A percentile compares a stretch with the other conserved stretches of the same genome.
Conservation (phyloP, 2,113 vertebrate species). For the Leuciscus idus region DNA sequence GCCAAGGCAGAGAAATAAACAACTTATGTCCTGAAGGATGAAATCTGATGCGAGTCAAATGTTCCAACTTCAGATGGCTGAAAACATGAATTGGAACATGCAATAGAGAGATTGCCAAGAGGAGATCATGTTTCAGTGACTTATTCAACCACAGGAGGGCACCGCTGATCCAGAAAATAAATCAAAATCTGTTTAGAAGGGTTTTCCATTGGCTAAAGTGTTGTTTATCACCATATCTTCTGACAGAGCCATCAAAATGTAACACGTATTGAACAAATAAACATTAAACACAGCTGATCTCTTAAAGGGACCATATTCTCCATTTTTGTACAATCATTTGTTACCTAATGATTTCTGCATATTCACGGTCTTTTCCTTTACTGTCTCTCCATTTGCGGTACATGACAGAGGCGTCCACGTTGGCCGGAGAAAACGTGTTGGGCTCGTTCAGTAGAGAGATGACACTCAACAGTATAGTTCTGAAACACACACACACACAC, state of each 20-base stretch:
- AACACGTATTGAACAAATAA: background rate
- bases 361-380: constrained; percentile 80
- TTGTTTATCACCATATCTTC: background rate
- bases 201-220: background rate
- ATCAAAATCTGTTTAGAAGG: background rate
- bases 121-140: background rate
- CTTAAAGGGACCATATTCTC: background rate
- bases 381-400: constrained; percentile 82
- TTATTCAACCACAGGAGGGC: constrained; percentile 32
- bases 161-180: constrained; percentile 8
- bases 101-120: background rate
- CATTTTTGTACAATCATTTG: background rate
- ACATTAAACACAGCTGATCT: background rate
- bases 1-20: background rate
- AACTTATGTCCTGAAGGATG: constrained; percentile 17
- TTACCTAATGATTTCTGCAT: constrained; percentile 80
- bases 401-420: constrained; percentile 80
- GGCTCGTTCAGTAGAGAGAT: constrained; percentile 80
- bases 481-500: constrained; percentile 58
- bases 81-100: constrained; percentile 24
- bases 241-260: background rate
- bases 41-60: constrained; percentile 23
- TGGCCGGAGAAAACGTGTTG: constrained; percentile 80
- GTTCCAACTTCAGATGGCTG: background rate
- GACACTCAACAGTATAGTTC: constrained; percentile 80